A percentile compares a stretch with the other conserved stretches of the same genome.
Evolutionary conservation across 2,888 invertebrate genomes (phyloP).

Genomic region (Osmoderma eremita): DNA sequence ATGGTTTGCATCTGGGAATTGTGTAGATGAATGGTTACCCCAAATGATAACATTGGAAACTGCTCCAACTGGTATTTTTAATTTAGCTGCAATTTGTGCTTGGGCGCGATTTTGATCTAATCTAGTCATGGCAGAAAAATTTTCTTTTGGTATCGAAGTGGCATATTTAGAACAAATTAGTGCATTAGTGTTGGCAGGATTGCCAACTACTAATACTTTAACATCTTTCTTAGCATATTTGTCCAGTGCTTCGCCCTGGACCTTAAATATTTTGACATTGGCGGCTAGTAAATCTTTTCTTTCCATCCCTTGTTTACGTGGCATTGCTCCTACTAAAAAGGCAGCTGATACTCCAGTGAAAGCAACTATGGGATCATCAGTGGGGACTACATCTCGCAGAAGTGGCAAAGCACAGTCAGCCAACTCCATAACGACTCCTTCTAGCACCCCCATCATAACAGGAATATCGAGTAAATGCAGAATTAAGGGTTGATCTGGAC

Average conservation of each 20-base stretch:
- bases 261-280: conserved; percentile 98
- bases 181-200: conserved; percentile 99
- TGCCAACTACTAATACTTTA: conserved; percentile 97
- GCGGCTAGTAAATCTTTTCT: conserved; percentile 96
- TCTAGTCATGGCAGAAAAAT: conserved; percentile 98
- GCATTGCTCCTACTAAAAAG: conserved; percentile 98
- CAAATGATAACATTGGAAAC: conserved; percentile 94
- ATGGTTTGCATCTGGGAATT: conserved; percentile 92
- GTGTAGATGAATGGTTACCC: conserved; percentile 99
- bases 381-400: conserved; percentile 84
- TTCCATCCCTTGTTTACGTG: conserved; percentile 97
- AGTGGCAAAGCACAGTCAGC: conserved; percentile 95
- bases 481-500: conserved; percentile 84
- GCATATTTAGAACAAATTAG: conserved; percentile 95
- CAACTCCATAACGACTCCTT: conserved; percentile 98
- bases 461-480: conserved; percentile 94
- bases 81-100: conserved; percentile 83
- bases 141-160: conserved; percentile 93
- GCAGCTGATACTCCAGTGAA: conserved; percentile 96
- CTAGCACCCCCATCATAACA: conserved; percentile 95
- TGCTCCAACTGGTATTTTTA: conserved; percentile 75
- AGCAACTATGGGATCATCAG: conserved; percentile 88
- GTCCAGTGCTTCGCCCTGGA: conserved; percentile 94
- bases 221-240: conserved; percentile 90
- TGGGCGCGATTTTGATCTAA: conserved; percentile 98